Base-by-base conservation (phyloP, 2,797 vertebrate genomes). In the Scarus forsteni region DNA sequence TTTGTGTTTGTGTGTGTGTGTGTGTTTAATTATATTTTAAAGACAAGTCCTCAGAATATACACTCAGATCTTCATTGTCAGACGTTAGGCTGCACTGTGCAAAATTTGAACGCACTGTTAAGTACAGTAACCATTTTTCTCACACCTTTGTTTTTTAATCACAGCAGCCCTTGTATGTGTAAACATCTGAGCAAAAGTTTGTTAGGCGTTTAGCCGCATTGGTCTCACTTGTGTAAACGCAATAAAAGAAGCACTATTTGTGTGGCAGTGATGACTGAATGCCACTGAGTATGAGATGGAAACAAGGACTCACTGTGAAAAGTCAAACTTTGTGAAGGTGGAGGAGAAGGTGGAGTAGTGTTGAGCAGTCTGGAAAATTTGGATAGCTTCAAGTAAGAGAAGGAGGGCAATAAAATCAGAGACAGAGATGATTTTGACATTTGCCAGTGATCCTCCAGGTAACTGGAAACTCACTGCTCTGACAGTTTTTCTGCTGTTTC, bases 381-480 rank as follows among this genome's bases (percentile, higher is more conserved):
- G 15, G 14, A 36, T 16, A 1, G 19, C 39, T n/a, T 34, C 9
- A 40, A 35, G 6, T n/a, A 36, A 9, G 9, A 9, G 9, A 54
- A 35, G n/a, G 14, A 49, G 38, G 18, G 27, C 10, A 8, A 27
- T 36, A 1, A 38, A 10, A 52, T n/a, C 43, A 16, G 53, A 43
- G 8, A 46, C 10, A 50, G 14, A 44, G 27, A 51, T 14, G 42
- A 40, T 70, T 68, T 67, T 6, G 11, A 52, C 51, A 57, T 53
- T 14, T 45, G 9, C 8, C 50, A 43, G 50, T 9, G 5, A 10
- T 46, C 14, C 60, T 3, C 50, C 51, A 56, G 54, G 62, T 49
- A 78, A 44, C 60, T 64, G 70, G 58, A 73, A 78, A 51, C 46
- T 10, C 40, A 66, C 16, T 53, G 60, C 53, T 71, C 34, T 45